phyloP scores from a whole-genome alignment of 2,113 vertebrate genomes.

The Cygnus buccinator region DNA sequence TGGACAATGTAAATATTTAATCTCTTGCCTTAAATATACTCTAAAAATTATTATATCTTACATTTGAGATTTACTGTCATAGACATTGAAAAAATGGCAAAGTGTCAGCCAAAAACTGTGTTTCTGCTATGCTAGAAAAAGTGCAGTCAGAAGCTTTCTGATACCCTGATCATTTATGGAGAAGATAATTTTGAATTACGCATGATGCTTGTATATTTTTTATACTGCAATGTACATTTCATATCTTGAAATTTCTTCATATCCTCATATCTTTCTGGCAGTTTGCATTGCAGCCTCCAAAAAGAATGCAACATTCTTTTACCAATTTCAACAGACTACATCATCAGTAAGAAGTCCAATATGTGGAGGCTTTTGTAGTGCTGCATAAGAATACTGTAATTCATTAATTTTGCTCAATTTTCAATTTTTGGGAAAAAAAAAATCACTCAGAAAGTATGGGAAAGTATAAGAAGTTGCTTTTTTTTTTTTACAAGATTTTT shows the following conservation, averaged over 20 bases:
- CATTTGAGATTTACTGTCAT: neutral
- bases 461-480: neutral
- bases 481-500: neutral
- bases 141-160: neutral
- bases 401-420: neutral
- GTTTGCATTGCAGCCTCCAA: neutral
- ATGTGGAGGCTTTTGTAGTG: neutral
- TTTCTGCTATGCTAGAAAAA: neutral
- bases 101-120: neutral
- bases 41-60: neutral
- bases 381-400: neutral
- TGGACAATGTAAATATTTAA: neutral
- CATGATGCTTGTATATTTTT: neutral
- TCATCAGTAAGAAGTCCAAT: neutral
- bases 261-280: neutral
- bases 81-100: neutral
- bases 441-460: accelerated
- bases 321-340: neutral
- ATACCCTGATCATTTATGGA: neutral
- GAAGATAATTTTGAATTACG: neutral
- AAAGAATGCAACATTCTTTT: neutral
- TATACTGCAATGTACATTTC: accelerated
- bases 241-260: neutral
- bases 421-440: too few relatives aligned
- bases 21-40: neutral